phyloP scores from a whole-genome alignment of 2,888 invertebrate species.

The Amblyjoppa proteus region DNA sequence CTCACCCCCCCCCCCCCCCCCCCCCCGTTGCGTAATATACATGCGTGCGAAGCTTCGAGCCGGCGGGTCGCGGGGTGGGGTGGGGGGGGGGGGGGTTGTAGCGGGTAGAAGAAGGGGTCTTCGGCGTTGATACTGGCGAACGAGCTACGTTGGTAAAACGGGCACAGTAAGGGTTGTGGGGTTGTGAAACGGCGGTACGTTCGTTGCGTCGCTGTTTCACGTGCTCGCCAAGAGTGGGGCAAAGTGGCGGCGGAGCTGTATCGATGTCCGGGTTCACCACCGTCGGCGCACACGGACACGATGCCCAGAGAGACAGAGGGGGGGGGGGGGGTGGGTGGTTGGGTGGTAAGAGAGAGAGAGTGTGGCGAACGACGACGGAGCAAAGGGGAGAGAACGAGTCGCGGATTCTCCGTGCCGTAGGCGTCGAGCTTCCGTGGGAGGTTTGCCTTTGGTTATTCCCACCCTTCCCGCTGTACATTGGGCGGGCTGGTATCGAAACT shows the following conservation, averaged over 20 bases:
- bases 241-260: conserved; percentile 80
- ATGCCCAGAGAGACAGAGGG: conserved; percentile 25
- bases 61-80: neutral
- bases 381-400: conserved; percentile 17
- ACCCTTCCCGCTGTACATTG: neutral
- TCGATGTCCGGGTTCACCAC: conserved; percentile 81
- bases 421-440: conserved; percentile 52
- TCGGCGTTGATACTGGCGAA: conserved; percentile 19
- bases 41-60: conserved; percentile 21
- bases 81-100: neutral
- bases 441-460: conserved; percentile 58
- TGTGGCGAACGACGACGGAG: conserved; percentile 46
- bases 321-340: too few species aligned
- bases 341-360: neutral
- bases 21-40: conserved; percentile 40
- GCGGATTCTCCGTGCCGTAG: neutral
- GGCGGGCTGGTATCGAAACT: conserved; percentile 46
- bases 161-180: conserved; percentile 14
- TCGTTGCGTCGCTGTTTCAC: conserved; percentile 67
- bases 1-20: neutral
- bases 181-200: conserved; percentile 42
- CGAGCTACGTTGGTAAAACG: conserved; percentile 6
- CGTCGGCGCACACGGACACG: conserved; percentile 74
- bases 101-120: neutral
- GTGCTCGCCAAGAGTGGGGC: conserved; percentile 73